A percentile compares a stretch with the other conserved stretches of the same genome.
Evolutionary conservation across 2,888 invertebrate species (phyloP).

Genomic region (Stramonita haemastoma): DNA sequence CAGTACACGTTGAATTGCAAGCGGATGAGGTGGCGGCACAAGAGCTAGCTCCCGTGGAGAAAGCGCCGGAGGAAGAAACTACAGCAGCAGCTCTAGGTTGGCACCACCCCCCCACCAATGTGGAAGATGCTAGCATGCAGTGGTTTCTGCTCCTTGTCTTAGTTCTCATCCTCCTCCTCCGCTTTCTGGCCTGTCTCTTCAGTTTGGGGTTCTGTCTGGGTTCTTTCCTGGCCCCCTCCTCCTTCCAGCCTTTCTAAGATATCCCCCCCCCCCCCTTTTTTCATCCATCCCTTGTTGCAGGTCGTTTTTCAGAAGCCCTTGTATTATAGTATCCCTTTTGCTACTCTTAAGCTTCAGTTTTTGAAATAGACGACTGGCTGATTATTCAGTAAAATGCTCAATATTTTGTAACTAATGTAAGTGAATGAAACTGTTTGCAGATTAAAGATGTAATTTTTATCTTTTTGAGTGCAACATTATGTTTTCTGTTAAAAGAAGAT

Average conservation of each 20-base stretch:
- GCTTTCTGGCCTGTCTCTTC: conserved; percentile 61
- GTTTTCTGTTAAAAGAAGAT: not conserved
- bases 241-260: conserved; percentile 21
- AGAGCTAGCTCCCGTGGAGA: conserved; percentile 57
- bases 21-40: conserved; percentile 53
- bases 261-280: not conserved
- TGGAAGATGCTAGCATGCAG: conserved; percentile 66
- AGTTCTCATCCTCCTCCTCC: conserved; percentile 58
- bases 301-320: no score
- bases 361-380: not conserved
- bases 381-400: not conserved
- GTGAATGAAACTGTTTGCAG: not conserved
- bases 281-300: not conserved
- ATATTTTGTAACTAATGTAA: no score
- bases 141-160: conserved; percentile 60
- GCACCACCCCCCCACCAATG: conserved; percentile 49
- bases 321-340: no score
- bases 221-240: conserved; percentile 53
- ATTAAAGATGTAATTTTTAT: not conserved
- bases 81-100: conserved; percentile 64
- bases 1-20: conserved; percentile 53
- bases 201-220: conserved; percentile 59
- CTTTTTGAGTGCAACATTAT: not conserved
- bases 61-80: conserved; percentile 56
- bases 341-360: not conserved